Percentiles rank a stretch among this genome's conserved stretches.
phyloP scores from a whole-genome alignment of 1,140 invertebrate genomes.

The Matsumurasca onukii region DNA sequence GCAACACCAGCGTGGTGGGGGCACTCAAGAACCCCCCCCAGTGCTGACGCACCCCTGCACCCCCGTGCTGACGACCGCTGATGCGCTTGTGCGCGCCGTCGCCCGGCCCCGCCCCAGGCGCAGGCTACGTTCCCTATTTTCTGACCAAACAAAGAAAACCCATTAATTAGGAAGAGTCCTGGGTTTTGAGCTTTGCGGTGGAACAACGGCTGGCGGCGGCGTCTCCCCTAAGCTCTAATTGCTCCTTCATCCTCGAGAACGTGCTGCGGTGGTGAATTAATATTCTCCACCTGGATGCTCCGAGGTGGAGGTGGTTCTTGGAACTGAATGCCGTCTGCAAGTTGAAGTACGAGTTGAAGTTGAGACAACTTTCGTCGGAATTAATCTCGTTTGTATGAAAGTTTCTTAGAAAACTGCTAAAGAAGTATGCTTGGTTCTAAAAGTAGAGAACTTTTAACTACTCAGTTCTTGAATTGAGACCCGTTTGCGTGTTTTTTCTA shows the following conservation, averaged over 20 bases:
- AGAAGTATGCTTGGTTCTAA: no score
- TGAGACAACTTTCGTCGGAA: no score
- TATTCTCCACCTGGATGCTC: background rate
- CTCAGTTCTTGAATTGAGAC: no score
- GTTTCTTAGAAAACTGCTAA: no score
- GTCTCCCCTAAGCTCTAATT: background rate
- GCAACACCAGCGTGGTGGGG: background rate
- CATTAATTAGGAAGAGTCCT: conserved; percentile 10
- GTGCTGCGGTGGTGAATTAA: no score
- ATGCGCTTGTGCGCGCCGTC: conserved; percentile 7
- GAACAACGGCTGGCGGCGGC: background rate
- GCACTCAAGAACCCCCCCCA: background rate
- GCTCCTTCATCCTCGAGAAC: conserved; percentile 1
- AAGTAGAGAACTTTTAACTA: no score
- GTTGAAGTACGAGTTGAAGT: no score
- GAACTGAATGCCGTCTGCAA: no score
- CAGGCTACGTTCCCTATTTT: conserved; percentile 7
- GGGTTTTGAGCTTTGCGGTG: conserved; percentile 1
- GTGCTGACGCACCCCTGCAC: background rate
- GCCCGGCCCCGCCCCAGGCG: background rate
- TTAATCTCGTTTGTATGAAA: no score
- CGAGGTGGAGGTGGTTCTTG: background rate
- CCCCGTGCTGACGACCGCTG: background rate
- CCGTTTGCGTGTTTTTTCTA: no score
- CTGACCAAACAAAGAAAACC: conserved; percentile 13